Conservation (phyloP, 1,140 invertebrate genomes). For the Rhyacophila brunnea region DNA sequence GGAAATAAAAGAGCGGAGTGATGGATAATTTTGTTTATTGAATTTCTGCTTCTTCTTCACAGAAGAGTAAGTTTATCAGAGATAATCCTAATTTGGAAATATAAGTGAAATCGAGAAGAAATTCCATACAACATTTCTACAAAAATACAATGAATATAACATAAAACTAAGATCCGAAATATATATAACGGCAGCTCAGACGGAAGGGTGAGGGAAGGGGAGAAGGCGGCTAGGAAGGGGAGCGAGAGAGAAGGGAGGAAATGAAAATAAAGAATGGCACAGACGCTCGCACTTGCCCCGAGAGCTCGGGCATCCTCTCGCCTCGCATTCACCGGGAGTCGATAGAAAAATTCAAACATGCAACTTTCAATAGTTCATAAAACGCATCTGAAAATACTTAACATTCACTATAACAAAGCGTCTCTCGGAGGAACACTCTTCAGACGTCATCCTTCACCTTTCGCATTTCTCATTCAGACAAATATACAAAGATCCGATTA, state of each 20-base stretch:
- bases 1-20: not conserved
- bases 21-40: slow-evolving; percentile 34
- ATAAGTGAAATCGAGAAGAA: slow-evolving; percentile 27
- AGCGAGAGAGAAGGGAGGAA: no score
- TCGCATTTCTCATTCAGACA: slow-evolving; percentile 17
- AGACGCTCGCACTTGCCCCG: no score
- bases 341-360: slow-evolving; percentile 23
- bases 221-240: no score
- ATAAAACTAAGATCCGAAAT: slow-evolving; percentile 27
- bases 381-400: slow-evolving; percentile 36
- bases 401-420: slow-evolving; percentile 31
- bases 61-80: slow-evolving; percentile 29
- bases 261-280: no score
- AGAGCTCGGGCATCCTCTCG: no score
- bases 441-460: not conserved
- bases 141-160: slow-evolving; percentile 35
- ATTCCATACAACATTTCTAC: slow-evolving; percentile 28
- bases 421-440: slow-evolving; percentile 11
- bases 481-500: slow-evolving; percentile 25
- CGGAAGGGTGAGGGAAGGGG: no score
- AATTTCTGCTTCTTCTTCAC: slow-evolving; percentile 29
- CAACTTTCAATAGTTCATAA: slow-evolving; percentile 27
- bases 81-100: slow-evolving; percentile 25
- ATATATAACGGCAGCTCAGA: no score
- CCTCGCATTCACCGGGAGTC: slow-evolving; percentile 26